Percentiles rank a stretch among this genome's conserved stretches.
Conservation (phyloP, 2,888 invertebrate species). For the Neoaliturus tenellus region DNA sequence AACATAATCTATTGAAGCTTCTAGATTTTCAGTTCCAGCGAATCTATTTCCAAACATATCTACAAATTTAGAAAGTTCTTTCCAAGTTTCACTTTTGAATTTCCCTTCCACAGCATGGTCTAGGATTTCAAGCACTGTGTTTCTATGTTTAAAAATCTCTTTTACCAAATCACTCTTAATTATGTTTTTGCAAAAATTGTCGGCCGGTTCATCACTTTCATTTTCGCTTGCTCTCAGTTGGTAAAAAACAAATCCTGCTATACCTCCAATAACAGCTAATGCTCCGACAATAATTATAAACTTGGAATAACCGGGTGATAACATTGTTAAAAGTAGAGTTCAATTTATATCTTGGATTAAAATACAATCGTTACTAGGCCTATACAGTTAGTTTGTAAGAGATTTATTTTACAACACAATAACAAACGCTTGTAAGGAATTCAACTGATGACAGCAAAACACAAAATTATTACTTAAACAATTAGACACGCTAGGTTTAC, state of each 20-base stretch:
- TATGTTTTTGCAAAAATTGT: not conserved
- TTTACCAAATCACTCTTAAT: not conserved
- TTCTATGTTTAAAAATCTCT: not conserved
- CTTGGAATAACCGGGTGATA: not conserved
- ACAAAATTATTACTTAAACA: too few relatives aligned
- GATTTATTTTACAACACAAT: too few relatives aligned
- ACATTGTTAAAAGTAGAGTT: not conserved
- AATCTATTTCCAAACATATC: constrained; percentile 80
- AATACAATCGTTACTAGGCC: too few relatives aligned
- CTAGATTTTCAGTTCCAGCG: constrained; percentile 79
- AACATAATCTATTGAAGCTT: constrained; percentile 83
- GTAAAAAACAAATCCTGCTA: not conserved
- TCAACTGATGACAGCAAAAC: too few relatives aligned
- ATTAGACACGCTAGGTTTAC: too few relatives aligned
- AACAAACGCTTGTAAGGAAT: too few relatives aligned
- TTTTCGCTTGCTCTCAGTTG: not conserved
- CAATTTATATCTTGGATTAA: too few relatives aligned
- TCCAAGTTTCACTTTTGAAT: constrained; percentile 77
- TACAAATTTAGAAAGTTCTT: constrained; percentile 74
- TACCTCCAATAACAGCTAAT: not conserved
- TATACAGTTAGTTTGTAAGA: too few relatives aligned
- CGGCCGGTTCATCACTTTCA: not conserved
- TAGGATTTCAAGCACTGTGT: not conserved
- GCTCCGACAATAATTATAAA: not conserved
- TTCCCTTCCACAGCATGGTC: constrained; percentile 70